These are phyloP conservation scores for Trichechus manatus DNA, from an alignment of 2,113 vertebrate species.

Conservation along the genomic window DNA sequence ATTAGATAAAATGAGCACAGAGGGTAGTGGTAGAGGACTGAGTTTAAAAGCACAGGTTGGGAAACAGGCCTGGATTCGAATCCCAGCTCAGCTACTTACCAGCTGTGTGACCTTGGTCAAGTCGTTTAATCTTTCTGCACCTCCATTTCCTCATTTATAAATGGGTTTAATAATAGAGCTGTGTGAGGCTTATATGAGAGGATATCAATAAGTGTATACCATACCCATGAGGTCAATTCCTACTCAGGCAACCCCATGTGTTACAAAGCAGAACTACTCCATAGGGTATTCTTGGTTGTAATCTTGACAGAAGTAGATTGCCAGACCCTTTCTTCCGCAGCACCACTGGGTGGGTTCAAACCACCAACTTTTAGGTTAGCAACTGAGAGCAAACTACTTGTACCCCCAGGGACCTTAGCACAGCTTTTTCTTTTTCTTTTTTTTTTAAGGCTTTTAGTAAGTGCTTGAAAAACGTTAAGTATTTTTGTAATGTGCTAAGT, in stretches of 20 bases:
- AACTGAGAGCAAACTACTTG: background rate
- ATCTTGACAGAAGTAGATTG: background rate
- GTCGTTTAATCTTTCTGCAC: background rate
- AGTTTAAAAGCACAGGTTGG: background rate
- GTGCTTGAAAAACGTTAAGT: background rate
- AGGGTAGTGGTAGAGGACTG: background rate
- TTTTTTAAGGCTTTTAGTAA: background rate
- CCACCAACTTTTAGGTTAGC: background rate
- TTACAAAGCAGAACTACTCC: background rate
- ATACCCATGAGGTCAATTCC: background rate
- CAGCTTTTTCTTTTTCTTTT: background rate
- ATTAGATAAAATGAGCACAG: background rate
- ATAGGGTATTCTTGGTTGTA: background rate
- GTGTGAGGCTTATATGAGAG: background rate
- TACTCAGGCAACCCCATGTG: background rate
- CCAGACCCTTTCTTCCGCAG: background rate
- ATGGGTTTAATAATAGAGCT: background rate
- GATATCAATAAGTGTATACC: background rate
- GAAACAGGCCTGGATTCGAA: background rate
- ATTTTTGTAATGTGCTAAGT: background rate
- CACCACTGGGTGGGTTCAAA: background rate
- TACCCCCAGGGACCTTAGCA: background rate
- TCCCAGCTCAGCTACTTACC: background rate
- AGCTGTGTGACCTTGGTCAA: conserved; percentile 10
- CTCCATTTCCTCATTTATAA: conserved; percentile 12